phyloP scores from a whole-genome alignment of 2,113 vertebrate species.

The Mungos mungo region DNA sequence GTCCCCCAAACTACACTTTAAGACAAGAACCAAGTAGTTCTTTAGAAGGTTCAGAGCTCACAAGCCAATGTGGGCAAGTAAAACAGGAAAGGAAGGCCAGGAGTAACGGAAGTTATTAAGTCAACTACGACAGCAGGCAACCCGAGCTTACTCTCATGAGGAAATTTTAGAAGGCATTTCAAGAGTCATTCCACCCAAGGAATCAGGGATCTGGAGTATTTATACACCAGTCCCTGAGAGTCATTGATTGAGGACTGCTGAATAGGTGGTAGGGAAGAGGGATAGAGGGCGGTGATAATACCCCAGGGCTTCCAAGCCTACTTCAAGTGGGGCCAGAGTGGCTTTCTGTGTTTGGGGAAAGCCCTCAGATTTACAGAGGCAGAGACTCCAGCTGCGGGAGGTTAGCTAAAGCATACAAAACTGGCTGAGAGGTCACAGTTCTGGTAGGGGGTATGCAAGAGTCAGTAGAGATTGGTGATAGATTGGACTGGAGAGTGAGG shows the following conservation, averaged over 20 bases:
- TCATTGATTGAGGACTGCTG: not conserved
- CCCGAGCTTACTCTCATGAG: not conserved
- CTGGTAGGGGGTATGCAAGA: not conserved
- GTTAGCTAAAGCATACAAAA: not conserved
- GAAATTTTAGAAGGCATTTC: not conserved
- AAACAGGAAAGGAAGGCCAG: not conserved
- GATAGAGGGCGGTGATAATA: accelerated
- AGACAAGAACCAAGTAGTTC: not conserved
- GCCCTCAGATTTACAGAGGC: not conserved
- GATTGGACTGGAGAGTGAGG: not conserved
- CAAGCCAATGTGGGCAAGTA: not conserved
- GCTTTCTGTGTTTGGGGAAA: not conserved
- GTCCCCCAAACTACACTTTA: not conserved
- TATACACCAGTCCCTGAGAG: not conserved
- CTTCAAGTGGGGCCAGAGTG: not conserved
- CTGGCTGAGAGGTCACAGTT: not conserved
- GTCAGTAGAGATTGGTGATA: not conserved
- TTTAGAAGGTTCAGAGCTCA: not conserved
- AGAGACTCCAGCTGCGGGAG: not conserved
- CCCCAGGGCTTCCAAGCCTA: not conserved
- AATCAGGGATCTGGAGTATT: not conserved
- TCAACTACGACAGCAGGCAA: not conserved
- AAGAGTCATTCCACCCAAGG: not conserved
- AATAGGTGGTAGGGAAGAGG: accelerated
- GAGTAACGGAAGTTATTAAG: not conserved